Evolutionary conservation across 2,797 vertebrate genomes (phyloP), one percentile per base, ranked within the genome.

Genomic region (Lepilemur septentrionalis): DNA sequence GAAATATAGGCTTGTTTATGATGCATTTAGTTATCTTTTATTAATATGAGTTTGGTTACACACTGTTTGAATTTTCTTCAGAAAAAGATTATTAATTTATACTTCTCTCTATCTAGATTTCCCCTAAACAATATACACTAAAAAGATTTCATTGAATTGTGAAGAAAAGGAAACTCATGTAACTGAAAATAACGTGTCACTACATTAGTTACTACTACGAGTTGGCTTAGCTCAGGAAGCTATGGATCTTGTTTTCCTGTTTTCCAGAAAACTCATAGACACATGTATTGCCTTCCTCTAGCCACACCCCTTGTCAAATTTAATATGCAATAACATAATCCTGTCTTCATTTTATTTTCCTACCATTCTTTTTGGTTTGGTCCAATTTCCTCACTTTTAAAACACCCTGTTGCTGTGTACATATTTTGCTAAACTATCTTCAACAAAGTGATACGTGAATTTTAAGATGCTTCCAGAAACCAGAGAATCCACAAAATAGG

Each of bases 391-490:
- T 82, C 86, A 50, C 65, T 85, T 61, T 73, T 67, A 65, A 93
- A 95, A 32, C 23, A 63, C 17, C 25, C 55, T 65, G 63, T 78
- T 55, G 20, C 63, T 86, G 32, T 82, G 2, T 32, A 55, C 55
- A 6, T 43, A 7, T 76, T 59, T 96, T 84, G n/a, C 25, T 83
- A 91, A 52, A 22, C 63, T 93, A 13, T 43, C 70, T 76, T 91
- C 78, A 82, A 90, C 59, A 67, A 81, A 91, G 30, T 61, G 88
- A 96, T 22, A 82, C 30, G 25, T 30, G 14, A 76, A 86, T 70
- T 82, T 91, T 57, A 78, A 91, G 87, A 95, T 89, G 50, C 30
- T 69, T 87, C 72, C 32, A 80, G 55, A 83, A 67, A 78, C 6
- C 70, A 76, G 32, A 48, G 43, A 84, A 61, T 57, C 25, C 30